These are phyloP conservation scores for Craseonycteris thonglongyai DNA, from an alignment of 2,113 vertebrate genomes.

Conservation along the genomic window DNA sequence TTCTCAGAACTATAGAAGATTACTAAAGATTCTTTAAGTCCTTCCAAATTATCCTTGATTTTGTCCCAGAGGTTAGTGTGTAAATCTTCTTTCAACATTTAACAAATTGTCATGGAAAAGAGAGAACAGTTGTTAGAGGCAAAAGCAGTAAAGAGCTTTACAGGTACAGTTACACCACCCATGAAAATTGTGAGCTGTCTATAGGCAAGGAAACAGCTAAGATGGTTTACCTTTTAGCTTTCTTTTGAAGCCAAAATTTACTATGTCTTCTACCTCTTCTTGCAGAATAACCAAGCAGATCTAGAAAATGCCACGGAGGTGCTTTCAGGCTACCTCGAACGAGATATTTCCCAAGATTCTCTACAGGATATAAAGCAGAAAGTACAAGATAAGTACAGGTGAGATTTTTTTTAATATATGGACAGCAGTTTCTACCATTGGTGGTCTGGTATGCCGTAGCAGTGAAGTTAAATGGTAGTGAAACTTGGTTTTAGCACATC, in stretches of 20 bases:
- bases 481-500: not conserved
- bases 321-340: slow-evolving; percentile 97
- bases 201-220: not conserved
- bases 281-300: slow-evolving; percentile 99
- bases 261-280: slow-evolving; percentile 13
- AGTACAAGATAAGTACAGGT: slow-evolving; percentile 99
- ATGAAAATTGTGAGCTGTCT: not conserved
- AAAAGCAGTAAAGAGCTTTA: not conserved
- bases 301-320: slow-evolving; percentile 99
- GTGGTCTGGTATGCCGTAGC: not conserved
- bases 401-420: slow-evolving; percentile 45
- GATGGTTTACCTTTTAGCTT: not conserved
- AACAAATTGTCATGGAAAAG: not conserved
- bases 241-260: not conserved
- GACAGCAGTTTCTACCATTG: not conserved
- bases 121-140: not conserved
- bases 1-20: not conserved
- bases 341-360: slow-evolving; percentile 99
- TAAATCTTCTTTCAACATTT: slow-evolving; percentile 32
- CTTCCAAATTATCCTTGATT: not conserved
- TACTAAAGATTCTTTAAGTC: not conserved
- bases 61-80: not conserved
- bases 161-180: not conserved
- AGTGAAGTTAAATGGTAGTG: not conserved
- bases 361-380: slow-evolving; percentile 99